Base-by-base conservation (phyloP, 2,797 vertebrate species). In the Buphagus erythrorhynchus region DNA sequence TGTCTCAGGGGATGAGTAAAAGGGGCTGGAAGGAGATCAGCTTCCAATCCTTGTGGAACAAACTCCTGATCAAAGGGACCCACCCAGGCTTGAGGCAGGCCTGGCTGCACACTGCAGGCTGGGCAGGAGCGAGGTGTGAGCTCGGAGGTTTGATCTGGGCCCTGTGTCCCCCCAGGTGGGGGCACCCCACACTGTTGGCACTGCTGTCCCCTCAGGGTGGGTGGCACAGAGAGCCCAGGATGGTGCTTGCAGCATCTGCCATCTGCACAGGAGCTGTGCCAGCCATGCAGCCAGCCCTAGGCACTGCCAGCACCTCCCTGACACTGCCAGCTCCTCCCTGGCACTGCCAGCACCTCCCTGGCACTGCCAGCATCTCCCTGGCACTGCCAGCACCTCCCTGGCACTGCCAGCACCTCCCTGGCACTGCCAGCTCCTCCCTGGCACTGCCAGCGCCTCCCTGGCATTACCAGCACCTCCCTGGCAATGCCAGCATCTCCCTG, bases 271-370 rank as follows among this genome's bases (percentile, higher is more conserved):
- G 46, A 46, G 4, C 54, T 25, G 3, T 8, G 0, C 5, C 66
- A 59, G 20, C n/a, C 17, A 16, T 8, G 25, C 42, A 48, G 16
- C 14, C 21, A 49, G 9, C 17, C 8, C 2, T 0, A 3, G 9
- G 31, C 31, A 17, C 38, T 31, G 4, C 2, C 54, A 42, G 74
- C 28, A 9, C 15, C 19, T 11, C 26, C 31, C 29, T 54, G 16
- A 13, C 40, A 40, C 16, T 40, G 40, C 40, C 40, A 40, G 38
- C 38, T 13, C 14, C 38, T 40, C 38, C 38, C 11, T 40, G 38
- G 38, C 38, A 13, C 38, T 40, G 38, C 11, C 38, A 40, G 38
- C 11, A 40, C 38, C 38, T 40, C 38, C 38, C 11, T 14, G 38
- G 38, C 38, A 40, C 38, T 40, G 38, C 38, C 38, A 40, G 38